Percentiles rank a stretch among this genome's conserved stretches.
phyloP scores from a whole-genome alignment of 2,113 vertebrate genomes.

The Notarius quadriscutis region DNA sequence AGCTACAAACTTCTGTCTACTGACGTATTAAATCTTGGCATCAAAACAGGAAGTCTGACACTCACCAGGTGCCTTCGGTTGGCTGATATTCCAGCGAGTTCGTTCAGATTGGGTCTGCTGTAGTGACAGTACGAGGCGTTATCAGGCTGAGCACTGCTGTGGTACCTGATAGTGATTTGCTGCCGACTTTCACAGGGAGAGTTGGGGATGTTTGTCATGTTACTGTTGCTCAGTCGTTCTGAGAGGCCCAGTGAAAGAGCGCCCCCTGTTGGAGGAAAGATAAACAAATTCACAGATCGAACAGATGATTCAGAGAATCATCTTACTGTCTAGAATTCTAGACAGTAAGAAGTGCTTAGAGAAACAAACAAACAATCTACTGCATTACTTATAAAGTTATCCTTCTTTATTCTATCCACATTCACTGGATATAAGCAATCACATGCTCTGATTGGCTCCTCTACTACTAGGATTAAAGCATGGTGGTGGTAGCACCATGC shows the following conservation, averaged over 20 bases:
- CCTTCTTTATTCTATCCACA: too few species aligned
- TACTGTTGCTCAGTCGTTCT: constrained; percentile 60
- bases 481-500: too few species aligned
- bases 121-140: constrained; percentile 66
- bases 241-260: constrained; percentile 61
- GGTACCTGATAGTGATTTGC: constrained; percentile 68
- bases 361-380: too few species aligned
- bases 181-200: constrained; percentile 63
- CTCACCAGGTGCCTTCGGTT: constrained; percentile 90
- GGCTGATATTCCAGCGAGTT: constrained; percentile 54
- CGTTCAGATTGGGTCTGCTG: constrained; percentile 43
- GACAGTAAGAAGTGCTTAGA: not conserved
- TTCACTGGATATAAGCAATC: too few species aligned
- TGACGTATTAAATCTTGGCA: not conserved
- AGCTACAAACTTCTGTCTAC: not conserved
- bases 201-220: constrained; percentile 62
- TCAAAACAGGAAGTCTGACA: constrained; percentile 26
- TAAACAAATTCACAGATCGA: constrained; percentile 43
- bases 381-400: too few species aligned
- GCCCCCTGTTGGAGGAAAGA: constrained; percentile 61
- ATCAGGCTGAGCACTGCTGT: constrained; percentile 70
- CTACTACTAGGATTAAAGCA: too few species aligned
- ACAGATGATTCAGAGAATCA: not conserved
- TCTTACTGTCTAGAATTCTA: not conserved
- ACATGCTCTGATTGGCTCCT: too few species aligned